Evolutionary conservation across 1,140 invertebrate species (phyloP).

Genomic region (Copidosoma floridanum): DNA sequence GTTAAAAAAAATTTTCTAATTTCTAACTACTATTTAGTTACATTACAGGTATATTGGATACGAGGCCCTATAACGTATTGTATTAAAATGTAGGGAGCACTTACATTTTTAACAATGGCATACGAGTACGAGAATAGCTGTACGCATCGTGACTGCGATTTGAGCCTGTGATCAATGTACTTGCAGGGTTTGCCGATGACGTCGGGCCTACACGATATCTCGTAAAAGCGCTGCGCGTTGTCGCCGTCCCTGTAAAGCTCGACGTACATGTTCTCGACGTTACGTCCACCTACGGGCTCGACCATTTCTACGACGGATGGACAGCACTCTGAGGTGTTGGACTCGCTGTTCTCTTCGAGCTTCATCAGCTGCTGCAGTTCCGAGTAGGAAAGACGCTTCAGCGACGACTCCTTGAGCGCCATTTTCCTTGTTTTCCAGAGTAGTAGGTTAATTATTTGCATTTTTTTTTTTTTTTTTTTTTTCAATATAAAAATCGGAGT

Average conservation of each 20-base stretch:
- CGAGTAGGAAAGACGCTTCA: conserved; percentile 37
- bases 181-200: conserved; percentile 72
- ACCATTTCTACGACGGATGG: conserved; percentile 74
- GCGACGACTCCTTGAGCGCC: conserved; percentile 41
- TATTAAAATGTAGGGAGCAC: conserved; percentile 18
- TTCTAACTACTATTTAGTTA: too few species aligned
- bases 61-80: background rate
- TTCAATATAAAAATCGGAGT: too few species aligned
- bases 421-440: too few species aligned
- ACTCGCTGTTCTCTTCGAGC: conserved; percentile 59
- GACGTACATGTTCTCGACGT: conserved; percentile 69
- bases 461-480: conserved; percentile 14
- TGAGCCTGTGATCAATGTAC: conserved; percentile 70
- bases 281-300: conserved; percentile 74
- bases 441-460: background rate
- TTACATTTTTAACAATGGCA: conserved; percentile 65
- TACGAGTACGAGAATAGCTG: conserved; percentile 85
- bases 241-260: conserved; percentile 73
- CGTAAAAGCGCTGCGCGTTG: conserved; percentile 72
- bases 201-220: conserved; percentile 72
- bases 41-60: too few species aligned
- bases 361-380: conserved; percentile 66
- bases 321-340: conserved; percentile 72
- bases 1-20: too few species aligned
- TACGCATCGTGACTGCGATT: conserved; percentile 72